Evolutionary conservation across 2,113 vertebrate species (phyloP), one percentile per base, ranked within the genome.

Genomic region (Alectura lathami): DNA sequence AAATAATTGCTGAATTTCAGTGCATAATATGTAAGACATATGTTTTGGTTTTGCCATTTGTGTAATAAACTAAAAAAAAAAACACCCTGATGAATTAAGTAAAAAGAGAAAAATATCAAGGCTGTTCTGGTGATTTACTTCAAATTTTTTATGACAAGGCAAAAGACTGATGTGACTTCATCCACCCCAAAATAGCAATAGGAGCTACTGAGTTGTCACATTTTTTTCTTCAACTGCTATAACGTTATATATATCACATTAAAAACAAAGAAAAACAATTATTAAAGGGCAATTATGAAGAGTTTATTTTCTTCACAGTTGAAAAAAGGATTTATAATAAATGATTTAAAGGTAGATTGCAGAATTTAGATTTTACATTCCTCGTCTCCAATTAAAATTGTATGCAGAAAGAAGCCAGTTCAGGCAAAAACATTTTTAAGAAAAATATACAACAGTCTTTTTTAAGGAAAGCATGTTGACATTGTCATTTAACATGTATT

Each of bases 311-410:
- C 32, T 85, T 70, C 75, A 75, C 51, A 20, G 26, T 62, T 87
- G 82, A 68, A 89, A 94, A 96, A 10, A 15, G 95, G 54, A 69
- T 77, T 57, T 59, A 50, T 29, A 85, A 53, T 75, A 78, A 96
- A 92, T 56, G 11, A 85, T 54, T 89, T 91, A 91, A 57, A 59
- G 7, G 3, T 43, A 69, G 24, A 79, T 87, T 72, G 77, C 32
- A 57, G 60, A 91, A 87, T 73, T 88, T 77, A 89, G 18, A 34
- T 85, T 48, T 70, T 89, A 60, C 26, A 72, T 51, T 70, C 45
- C 68, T 80, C 38, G 8, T 60, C 85, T 93, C 38, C 34, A 43
- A 40, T 83, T 84, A 84, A 90, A 90, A 86, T 17, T 68, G 40
- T 29, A 72, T 68, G 73, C 2, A 4, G 24, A 36, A 47, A 75